These are phyloP conservation scores for Bugulina stolonifera DNA, from an alignment of 2,888 invertebrate species.

Conservation along the genomic window DNA sequence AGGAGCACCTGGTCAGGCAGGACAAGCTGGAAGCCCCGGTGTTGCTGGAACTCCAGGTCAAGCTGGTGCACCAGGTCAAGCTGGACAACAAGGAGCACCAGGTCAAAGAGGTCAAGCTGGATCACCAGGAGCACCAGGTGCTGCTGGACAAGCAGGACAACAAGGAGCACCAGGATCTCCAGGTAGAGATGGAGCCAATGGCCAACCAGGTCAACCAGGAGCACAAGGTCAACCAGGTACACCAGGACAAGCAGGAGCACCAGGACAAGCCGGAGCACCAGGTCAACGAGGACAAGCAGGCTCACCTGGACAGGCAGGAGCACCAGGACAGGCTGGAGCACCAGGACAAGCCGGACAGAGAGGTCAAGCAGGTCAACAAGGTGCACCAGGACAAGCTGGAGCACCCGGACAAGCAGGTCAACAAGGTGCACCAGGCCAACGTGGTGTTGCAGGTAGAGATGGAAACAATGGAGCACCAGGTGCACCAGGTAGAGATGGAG, in stretches of 20 bases:
- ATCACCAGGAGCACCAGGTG: conserved; percentile 25
- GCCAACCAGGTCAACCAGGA: conserved; percentile 36
- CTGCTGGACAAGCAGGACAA: conserved; percentile 20
- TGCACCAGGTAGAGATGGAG: conserved; percentile 5
- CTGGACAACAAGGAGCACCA: conserved; percentile 31
- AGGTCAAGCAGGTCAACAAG: conserved; percentile 36
- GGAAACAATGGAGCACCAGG: neutral
- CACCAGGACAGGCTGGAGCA: conserved; percentile 28
- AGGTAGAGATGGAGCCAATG: conserved; percentile 37
- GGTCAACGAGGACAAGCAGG: conserved; percentile 24
- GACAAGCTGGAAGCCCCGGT: conserved; percentile 24
- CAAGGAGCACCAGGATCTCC: conserved; percentile 36
- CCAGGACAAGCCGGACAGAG: conserved; percentile 38
- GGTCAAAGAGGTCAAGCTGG: conserved; percentile 30
- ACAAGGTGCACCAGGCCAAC: conserved; percentile 15
- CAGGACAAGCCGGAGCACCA: conserved; percentile 3
- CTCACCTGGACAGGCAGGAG: conserved; percentile 10
- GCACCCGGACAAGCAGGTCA: neutral
- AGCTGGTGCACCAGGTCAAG: conserved; percentile 21
- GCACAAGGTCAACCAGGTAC: conserved; percentile 27
- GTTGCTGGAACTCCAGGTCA: conserved; percentile 24
- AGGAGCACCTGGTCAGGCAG: conserved; percentile 26
- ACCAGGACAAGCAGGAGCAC: conserved; percentile 11
- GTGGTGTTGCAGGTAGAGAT: neutral
- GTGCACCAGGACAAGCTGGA: conserved; percentile 28